phyloP scores from a whole-genome alignment of 2,797 vertebrate species.

The Balearica regulorum region DNA sequence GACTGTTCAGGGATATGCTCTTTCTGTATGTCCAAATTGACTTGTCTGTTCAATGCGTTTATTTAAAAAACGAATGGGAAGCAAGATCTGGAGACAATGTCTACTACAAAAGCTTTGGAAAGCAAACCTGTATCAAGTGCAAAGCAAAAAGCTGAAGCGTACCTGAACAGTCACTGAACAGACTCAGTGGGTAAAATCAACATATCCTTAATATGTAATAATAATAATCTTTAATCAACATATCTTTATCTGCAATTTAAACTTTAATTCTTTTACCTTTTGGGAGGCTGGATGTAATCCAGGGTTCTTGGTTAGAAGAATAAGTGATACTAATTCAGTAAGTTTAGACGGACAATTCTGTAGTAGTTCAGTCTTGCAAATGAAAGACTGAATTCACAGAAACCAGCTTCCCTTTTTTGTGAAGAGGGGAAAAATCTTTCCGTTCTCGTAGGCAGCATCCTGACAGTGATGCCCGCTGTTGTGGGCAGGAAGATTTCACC shows the following conservation, averaged over 20 bases:
- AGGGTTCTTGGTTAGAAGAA: not conserved
- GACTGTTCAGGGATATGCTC: not conserved
- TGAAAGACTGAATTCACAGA: not conserved
- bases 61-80: not conserved
- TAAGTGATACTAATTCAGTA: not conserved
- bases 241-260: not conserved
- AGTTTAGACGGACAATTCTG: not conserved
- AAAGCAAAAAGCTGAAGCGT: not conserved
- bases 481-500: not conserved
- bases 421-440: not conserved
- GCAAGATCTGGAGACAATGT: not conserved
- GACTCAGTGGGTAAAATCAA: not conserved
- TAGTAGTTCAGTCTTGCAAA: not conserved
- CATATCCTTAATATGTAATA: too few relatives aligned
- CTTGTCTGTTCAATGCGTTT: not conserved
- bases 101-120: not conserved
- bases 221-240: too few relatives aligned
- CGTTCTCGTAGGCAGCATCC: not conserved
- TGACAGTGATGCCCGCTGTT: not conserved
- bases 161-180: not conserved
- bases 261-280: not conserved
- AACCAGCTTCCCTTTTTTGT: not conserved
- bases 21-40: not conserved
- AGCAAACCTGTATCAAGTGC: not conserved
- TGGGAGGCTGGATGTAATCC: fast-evolving